Evolutionary conservation across 2,888 invertebrate species (phyloP).

Genomic region (Polietes domitor): DNA sequence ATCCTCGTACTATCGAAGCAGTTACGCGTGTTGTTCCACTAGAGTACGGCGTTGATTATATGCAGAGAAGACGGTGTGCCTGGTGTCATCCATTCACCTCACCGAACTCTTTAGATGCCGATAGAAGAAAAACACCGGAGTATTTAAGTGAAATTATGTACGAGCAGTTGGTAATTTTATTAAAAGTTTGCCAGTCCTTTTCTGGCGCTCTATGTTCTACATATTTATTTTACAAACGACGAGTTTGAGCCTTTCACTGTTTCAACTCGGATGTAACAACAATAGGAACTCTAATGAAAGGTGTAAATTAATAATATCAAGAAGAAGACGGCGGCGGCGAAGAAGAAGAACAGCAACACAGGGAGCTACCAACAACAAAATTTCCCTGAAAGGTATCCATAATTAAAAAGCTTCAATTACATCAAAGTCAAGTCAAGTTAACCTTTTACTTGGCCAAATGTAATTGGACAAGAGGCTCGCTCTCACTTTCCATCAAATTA

Average conservation of each 20-base stretch:
- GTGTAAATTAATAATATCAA: background rate
- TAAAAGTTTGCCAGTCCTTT: background rate
- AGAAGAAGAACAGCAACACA: background rate
- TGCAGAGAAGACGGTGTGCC: background rate
- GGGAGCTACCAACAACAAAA: background rate
- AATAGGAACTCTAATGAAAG: background rate
- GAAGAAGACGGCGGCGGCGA: background rate
- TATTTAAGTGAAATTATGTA: constrained; percentile 19
- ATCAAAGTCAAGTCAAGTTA: constrained; percentile 20
- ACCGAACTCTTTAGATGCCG: too few species aligned
- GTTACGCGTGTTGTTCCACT: too few species aligned
- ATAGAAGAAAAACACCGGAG: background rate
- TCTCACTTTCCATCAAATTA: constrained; percentile 16
- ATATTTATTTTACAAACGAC: background rate
- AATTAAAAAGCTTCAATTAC: constrained; percentile 38
- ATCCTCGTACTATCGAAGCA: too few species aligned
- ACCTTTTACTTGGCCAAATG: background rate
- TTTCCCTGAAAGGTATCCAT: constrained; percentile 20
- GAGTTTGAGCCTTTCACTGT: too few species aligned
- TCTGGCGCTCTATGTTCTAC: background rate
- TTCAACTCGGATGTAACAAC: too few species aligned
- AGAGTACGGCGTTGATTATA: background rate
- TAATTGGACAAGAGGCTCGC: constrained; percentile 23
- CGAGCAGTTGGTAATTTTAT: constrained; percentile 24
- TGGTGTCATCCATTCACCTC: too few species aligned